These are phyloP conservation scores for Pantherophis vulpinus DNA, from an alignment of 2,797 vertebrate species.

Conservation along the genomic window DNA sequence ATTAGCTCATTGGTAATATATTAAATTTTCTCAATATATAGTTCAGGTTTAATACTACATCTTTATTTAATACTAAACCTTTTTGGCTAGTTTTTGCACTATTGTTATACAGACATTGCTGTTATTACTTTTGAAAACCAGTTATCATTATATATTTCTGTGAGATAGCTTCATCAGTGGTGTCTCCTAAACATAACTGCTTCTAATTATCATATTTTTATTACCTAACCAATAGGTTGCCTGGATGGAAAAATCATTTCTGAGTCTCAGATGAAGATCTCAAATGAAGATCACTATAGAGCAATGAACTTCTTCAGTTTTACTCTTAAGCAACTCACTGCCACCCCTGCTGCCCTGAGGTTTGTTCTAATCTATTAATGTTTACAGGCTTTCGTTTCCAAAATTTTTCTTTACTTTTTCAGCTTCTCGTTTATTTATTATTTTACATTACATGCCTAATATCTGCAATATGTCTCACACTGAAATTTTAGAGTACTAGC, in stretches of 20 bases:
- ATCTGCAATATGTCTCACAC: neutral
- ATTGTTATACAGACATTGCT: neutral
- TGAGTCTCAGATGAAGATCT: neutral
- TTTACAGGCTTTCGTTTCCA: neutral
- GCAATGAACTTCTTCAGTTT: neutral
- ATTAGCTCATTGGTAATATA: neutral
- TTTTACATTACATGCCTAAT: neutral
- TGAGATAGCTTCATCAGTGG: neutral
- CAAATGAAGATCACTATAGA: neutral
- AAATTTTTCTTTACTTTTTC: neutral
- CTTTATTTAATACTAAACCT: neutral
- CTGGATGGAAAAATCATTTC: neutral
- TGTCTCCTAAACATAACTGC: neutral
- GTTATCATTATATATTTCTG: neutral
- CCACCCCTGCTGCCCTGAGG: neutral
- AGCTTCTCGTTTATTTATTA: neutral
- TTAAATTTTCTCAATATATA: neutral
- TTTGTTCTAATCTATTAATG: neutral
- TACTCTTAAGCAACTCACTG: neutral
- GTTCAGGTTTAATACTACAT: neutral
- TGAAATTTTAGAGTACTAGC: neutral
- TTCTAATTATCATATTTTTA: neutral
- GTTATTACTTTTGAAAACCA: neutral
- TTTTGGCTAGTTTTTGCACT: neutral
- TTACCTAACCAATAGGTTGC: neutral